A percentile compares a stretch with the other conserved stretches of the same genome.
Conservation (phyloP, 1,140 invertebrate genomes). For the Mamestra configurata region DNA sequence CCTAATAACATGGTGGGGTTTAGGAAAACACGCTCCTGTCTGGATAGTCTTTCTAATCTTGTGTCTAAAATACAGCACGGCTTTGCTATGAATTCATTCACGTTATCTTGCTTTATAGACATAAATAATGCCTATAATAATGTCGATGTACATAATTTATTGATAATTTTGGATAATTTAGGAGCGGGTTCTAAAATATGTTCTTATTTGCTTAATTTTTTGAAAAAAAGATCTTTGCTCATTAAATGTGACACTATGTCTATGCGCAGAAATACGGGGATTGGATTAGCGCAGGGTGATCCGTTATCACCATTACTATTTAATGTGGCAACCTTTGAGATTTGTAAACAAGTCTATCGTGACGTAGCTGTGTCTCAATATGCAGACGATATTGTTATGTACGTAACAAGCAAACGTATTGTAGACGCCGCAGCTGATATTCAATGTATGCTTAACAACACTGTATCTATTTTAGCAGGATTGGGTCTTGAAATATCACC, state of each 20-base stretch:
- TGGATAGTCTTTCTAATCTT: not conserved
- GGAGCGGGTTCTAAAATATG: constrained; percentile 42
- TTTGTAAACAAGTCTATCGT: constrained; percentile 48
- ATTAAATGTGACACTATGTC: not conserved
- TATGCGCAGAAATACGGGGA: constrained; percentile 43
- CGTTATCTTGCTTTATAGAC: not conserved
- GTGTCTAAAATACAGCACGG: not conserved
- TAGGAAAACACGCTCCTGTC: not conserved
- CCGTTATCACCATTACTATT: constrained; percentile 60
- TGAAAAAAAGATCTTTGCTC: constrained; percentile 47
- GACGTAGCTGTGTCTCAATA: constrained; percentile 52
- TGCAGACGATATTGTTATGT: constrained; percentile 58
- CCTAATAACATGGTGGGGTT: not conserved
- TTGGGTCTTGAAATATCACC: too few relatives aligned
- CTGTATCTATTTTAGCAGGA: too few relatives aligned
- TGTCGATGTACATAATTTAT: too few relatives aligned
- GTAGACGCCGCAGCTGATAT: too few relatives aligned
- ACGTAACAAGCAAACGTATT: constrained; percentile 20
- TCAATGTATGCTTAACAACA: too few relatives aligned
- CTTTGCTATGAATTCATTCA: not conserved
- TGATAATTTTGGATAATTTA: constrained; percentile 35
- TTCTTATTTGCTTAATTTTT: constrained; percentile 50
- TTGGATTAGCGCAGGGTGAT: constrained; percentile 59
- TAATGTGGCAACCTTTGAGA: constrained; percentile 52
- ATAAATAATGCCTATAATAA: too few relatives aligned